Evolutionary conservation across 2,113 vertebrate species (phyloP).

Genomic region (Ochotona princeps): DNA sequence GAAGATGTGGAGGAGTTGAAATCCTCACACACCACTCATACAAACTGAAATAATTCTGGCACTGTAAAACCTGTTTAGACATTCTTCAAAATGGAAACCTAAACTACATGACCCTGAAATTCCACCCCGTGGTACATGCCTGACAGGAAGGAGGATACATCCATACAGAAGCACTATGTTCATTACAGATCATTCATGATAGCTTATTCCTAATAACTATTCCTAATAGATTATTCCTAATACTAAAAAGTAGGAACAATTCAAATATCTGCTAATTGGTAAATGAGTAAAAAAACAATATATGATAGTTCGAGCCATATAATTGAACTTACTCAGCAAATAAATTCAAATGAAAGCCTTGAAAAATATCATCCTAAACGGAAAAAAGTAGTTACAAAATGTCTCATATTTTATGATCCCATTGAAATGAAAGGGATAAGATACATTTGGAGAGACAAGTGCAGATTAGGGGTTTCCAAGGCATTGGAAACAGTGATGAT

Average conservation of each 20-base stretch:
- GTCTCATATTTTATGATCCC: background rate
- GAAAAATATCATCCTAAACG: background rate
- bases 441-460: background rate
- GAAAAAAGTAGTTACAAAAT: slow-evolving; percentile 11
- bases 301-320: no score
- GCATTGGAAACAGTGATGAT: background rate
- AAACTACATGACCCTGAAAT: background rate
- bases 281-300: background rate
- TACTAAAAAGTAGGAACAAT: background rate
- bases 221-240: background rate
- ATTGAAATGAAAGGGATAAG: background rate
- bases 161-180: background rate
- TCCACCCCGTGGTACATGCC: background rate
- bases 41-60: background rate
- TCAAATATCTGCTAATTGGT: background rate
- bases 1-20: background rate
- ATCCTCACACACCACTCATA: background rate
- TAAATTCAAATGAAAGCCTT: background rate
- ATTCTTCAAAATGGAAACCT: background rate
- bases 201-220: background rate
- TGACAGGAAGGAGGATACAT: background rate
- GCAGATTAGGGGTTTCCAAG: background rate
- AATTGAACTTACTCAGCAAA: background rate
- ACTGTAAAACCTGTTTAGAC: background rate
- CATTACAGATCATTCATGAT: background rate